These are phyloP conservation scores for Unio pictorum DNA, from an alignment of 2,888 invertebrate species.

Conservation along the genomic window DNA sequence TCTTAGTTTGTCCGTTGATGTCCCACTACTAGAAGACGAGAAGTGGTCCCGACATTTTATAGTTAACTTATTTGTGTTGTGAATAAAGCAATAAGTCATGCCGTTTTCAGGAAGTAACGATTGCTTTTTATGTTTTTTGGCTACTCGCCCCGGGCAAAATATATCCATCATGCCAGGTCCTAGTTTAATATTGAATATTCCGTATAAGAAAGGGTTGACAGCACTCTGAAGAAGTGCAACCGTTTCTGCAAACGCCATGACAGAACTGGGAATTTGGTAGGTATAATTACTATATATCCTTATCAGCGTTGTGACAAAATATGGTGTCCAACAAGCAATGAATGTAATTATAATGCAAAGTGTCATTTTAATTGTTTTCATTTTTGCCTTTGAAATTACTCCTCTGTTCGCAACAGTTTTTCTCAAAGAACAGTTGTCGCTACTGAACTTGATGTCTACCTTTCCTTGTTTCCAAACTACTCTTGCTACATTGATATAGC, in stretches of 20 bases:
- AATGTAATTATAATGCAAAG: constrained; percentile 72
- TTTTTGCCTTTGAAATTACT: constrained; percentile 71
- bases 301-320: constrained; percentile 72
- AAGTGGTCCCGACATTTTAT: constrained; percentile 1
- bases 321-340: constrained; percentile 73
- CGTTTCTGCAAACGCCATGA: constrained; percentile 70
- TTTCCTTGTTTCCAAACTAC: constrained; percentile 70
- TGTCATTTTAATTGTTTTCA: constrained; percentile 73
- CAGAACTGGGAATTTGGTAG: constrained; percentile 55
- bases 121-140: constrained; percentile 16
- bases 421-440: constrained; percentile 24
- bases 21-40: constrained; percentile 37
- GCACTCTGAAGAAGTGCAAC: constrained; percentile 69
- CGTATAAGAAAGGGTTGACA: constrained; percentile 72
- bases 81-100: not conserved
- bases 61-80: constrained; percentile 3
- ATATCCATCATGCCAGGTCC: constrained; percentile 53
- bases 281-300: constrained; percentile 70
- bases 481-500: constrained; percentile 71
- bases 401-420: constrained; percentile 54
- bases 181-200: constrained; percentile 71
- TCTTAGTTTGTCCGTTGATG: constrained; percentile 22
- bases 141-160: constrained; percentile 44
- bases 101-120: constrained; percentile 8
- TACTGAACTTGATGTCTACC: constrained; percentile 28